A percentile compares a stretch with the other conserved stretches of the same genome.
Conservation (phyloP, 92 coral and sea anemone species). For the Porites rus region DNA sequence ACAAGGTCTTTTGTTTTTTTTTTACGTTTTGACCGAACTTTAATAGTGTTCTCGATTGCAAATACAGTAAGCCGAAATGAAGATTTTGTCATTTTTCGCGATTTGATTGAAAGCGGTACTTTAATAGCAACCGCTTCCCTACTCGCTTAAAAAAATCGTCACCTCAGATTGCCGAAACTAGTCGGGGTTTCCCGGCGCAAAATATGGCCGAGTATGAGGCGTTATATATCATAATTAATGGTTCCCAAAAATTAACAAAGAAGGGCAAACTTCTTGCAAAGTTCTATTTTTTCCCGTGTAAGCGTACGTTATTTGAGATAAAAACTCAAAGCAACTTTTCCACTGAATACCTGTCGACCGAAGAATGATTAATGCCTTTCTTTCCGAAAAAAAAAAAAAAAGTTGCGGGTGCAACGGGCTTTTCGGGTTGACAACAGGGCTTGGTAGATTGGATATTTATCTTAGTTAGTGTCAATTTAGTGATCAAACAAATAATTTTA, state of each 20-base stretch:
- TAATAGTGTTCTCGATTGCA: neutral
- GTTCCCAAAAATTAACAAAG: slow-evolving; percentile 14
- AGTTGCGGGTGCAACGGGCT: slow-evolving; percentile 21
- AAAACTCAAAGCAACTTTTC: neutral
- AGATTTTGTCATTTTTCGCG: slow-evolving; percentile 12
- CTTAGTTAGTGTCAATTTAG: neutral
- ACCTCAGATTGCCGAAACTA: slow-evolving; percentile 26
- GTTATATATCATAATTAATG: neutral
- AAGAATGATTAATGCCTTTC: neutral
- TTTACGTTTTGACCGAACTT: slow-evolving; percentile 4
- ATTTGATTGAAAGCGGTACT: slow-evolving; percentile 42
- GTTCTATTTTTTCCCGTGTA: neutral
- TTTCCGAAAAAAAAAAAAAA: neutral
- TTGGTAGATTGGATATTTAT: slow-evolving; percentile 28
- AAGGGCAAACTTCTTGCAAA: neutral
- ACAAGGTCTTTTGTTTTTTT: slow-evolving; percentile 28
- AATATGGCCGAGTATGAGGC: neutral
- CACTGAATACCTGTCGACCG: neutral
- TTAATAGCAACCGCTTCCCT: slow-evolving; percentile 12
- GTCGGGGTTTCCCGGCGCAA: slow-evolving; percentile 16
- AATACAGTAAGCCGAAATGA: slow-evolving; percentile 15
- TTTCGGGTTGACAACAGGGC: neutral
- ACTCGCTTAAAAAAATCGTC: slow-evolving; percentile 1
- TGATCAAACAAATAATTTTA: slow-evolving; percentile 21
- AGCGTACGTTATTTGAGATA: neutral